Base-by-base conservation (phyloP, 2,113 vertebrate genomes). In the Rhabdomys dilectus region DNA sequence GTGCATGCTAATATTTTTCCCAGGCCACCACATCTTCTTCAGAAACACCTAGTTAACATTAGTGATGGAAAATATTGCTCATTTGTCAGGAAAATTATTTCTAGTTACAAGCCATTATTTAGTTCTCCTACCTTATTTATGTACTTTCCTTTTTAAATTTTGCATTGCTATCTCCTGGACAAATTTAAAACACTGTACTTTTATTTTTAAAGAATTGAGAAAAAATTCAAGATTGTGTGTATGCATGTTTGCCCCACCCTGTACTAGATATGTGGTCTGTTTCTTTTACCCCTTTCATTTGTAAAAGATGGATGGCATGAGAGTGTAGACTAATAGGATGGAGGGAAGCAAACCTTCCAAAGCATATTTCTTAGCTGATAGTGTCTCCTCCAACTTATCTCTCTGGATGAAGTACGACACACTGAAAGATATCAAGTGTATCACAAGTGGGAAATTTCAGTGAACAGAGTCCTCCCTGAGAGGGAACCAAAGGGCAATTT, bases 251-350 rank as follows among this genome's bases (percentile, higher is more conserved):
- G 5, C 1, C 26, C 45, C 51, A 45, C 31, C 45, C 31, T 58
- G 22, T 31, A 7, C 17, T 10, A 56, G 7, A 77, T 89, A 64
- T 39, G 3, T 81, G n/a, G 39, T 84, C 88, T 92, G 15, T 8
- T 82, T 95, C 62, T 84, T 77, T 91, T 95, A 84, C n/a, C 13
- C 56, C 91, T 72, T 93, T 89, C 45, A 45, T 94, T 89, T 42
- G 82, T 87, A 93, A 95, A 82, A 82, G 42, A 87, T 58, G 42
- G 48, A 88, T 22, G 22, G 15, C 19, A 64, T 11, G 19, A 95
- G 42, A 75, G 77, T 17, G 84, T 42, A 89, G 39, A 95, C 62
- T 87, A 97, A 94, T 10, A 89, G 16, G 13, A 88, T 88, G 7
- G 13, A 89, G 4, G 8, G 58, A 72, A 58, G 21, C 48, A 84